phyloP scores from a whole-genome alignment of 2,888 invertebrate species.

The Agrypnus murinus region DNA sequence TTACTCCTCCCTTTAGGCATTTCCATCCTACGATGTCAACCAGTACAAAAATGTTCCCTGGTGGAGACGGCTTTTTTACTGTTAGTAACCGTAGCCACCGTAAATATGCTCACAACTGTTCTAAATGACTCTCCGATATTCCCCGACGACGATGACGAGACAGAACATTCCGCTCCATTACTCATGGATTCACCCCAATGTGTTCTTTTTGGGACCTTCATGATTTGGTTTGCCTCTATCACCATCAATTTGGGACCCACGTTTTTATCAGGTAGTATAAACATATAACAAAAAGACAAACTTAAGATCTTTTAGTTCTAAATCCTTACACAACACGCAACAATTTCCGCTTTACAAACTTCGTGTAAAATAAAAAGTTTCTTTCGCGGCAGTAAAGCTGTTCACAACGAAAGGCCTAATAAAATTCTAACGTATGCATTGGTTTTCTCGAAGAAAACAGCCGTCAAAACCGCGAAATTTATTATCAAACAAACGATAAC shows the following conservation, averaged over 20 bases:
- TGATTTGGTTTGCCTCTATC: constrained; percentile 95
- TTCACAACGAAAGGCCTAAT: constrained; percentile 22
- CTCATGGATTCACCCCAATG: constrained; percentile 92
- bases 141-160: constrained; percentile 80
- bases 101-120: constrained; percentile 91
- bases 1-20: constrained; percentile 86
- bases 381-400: neutral
- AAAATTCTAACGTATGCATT: constrained; percentile 31
- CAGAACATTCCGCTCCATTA: constrained; percentile 76
- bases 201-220: constrained; percentile 91
- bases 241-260: constrained; percentile 93
- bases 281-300: neutral
- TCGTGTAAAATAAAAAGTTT: neutral
- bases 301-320: neutral
- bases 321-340: neutral
- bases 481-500: constrained; percentile 27
- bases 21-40: constrained; percentile 87
- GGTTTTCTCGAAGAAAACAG: constrained; percentile 6
- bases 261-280: constrained; percentile 80
- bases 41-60: constrained; percentile 89
- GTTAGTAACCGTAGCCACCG: constrained; percentile 91
- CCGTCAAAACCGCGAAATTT: constrained; percentile 9
- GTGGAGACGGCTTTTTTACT: constrained; percentile 92
- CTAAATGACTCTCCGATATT: constrained; percentile 90
- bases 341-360: constrained; percentile 20